A percentile compares a stretch with the other conserved stretches of the same genome.
Conservation (phyloP, 2,888 invertebrate genomes). For the Oligia fasciuncula region DNA sequence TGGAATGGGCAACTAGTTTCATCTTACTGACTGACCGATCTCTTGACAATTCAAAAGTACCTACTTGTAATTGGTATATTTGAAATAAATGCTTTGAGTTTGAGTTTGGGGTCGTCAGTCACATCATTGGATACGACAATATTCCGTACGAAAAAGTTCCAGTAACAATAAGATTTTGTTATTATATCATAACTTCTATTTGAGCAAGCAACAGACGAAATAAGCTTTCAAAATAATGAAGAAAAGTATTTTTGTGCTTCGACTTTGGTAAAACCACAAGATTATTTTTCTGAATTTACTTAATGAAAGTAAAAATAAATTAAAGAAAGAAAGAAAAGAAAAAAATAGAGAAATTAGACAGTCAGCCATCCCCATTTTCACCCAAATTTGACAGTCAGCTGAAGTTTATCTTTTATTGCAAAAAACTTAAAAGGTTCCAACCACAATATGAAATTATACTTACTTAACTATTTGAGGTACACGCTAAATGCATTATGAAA, state of each 20-base stretch:
- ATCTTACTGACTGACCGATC: too few species aligned
- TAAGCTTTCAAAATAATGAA: background rate
- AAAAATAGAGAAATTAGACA: too few species aligned
- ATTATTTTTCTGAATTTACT: background rate
- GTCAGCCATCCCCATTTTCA: background rate
- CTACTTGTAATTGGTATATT: too few species aligned
- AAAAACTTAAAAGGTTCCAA: background rate
- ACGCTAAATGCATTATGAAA: constrained; percentile 51
- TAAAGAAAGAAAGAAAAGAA: too few species aligned
- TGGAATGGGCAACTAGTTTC: too few species aligned
- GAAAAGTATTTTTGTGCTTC: background rate
- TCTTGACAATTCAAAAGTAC: too few species aligned
- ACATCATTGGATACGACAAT: background rate
- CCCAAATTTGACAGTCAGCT: background rate
- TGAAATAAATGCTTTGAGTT: too few species aligned
- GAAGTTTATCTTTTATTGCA: background rate
- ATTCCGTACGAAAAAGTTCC: background rate
- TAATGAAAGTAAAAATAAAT: too few species aligned
- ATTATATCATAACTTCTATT: background rate
- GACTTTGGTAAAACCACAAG: background rate
- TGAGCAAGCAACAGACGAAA: background rate
- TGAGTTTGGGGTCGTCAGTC: background rate
- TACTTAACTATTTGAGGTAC: constrained; percentile 36
- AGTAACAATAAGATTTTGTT: background rate
- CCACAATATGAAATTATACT: constrained; percentile 4